Percentiles rank a stretch among this genome's conserved stretches.
Evolutionary conservation across 2,113 vertebrate species (phyloP).

Genomic region (Cyrtonyx montezumae): DNA sequence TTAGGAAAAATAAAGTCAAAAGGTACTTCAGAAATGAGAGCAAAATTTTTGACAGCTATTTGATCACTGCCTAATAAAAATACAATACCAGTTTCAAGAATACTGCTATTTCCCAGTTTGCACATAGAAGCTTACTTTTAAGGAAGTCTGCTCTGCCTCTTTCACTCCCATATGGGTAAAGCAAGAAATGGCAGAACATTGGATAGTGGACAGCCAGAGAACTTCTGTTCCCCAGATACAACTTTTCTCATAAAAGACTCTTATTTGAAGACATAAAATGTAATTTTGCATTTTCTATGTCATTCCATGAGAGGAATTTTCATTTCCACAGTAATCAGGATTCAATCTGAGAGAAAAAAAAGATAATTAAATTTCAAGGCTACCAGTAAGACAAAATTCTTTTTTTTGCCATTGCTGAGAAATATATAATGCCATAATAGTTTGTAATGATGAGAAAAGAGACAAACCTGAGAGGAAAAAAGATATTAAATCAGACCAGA

Average conservation of each 20-base stretch:
- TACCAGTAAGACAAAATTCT: not conserved
- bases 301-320: not conserved
- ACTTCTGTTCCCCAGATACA: not conserved
- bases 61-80: not conserved
- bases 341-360: not conserved
- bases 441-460: not conserved
- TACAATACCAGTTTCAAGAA: not conserved
- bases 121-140: not conserved
- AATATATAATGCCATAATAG: too few relatives aligned
- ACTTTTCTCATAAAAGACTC: not conserved
- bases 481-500: not conserved
- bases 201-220: not conserved
- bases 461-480: not conserved
- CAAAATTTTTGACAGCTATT: not conserved
- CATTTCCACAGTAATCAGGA: not conserved
- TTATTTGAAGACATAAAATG: not conserved
- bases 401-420: not conserved
- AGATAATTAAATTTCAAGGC: not conserved
- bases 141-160: not conserved
- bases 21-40: not conserved
- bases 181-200: not conserved
- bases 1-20: not conserved
- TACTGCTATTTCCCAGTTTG: not conserved
- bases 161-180: not conserved
- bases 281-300: not conserved